A percentile compares a stretch with the other conserved stretches of the same genome.
These are phyloP conservation scores for Caenorhabditis japonica DNA, from an alignment of 2,888 invertebrate genomes.

Conservation along the genomic window DNA sequence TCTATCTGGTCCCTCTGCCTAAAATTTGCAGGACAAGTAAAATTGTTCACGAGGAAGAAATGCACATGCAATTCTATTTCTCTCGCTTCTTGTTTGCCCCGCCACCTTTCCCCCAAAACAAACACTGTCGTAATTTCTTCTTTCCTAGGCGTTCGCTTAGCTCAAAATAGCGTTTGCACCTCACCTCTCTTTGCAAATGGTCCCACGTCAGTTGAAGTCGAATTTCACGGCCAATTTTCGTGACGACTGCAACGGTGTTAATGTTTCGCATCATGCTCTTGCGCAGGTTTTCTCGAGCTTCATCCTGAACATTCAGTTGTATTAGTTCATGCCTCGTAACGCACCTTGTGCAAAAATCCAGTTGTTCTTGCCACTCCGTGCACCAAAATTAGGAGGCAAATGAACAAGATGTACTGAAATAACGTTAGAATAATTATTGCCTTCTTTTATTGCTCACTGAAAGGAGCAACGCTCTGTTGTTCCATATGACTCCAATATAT, in stretches of 20 bases:
- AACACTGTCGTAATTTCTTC: conserved; percentile 18
- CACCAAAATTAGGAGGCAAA: conserved; percentile 85
- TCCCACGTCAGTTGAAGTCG: conserved; percentile 84
- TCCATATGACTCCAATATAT: conserved; percentile 88
- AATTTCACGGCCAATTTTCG: conserved; percentile 79
- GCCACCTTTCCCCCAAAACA: conserved; percentile 8
- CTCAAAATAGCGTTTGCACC: too few species aligned
- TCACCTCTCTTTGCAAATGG: conserved; percentile 81
- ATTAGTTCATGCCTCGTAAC: too few species aligned
- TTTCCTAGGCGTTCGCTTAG: too few species aligned
- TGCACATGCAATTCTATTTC: too few species aligned
- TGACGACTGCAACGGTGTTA: conserved; percentile 81
- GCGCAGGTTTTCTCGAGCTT: conserved; percentile 80
- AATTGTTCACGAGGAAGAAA: too few species aligned
- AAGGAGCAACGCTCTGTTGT: conserved; percentile 86
- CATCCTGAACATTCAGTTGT: conserved; percentile 53
- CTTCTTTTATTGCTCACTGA: conserved; percentile 81
- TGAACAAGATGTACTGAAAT: conserved; percentile 85
- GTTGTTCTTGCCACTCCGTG: conserved; percentile 86
- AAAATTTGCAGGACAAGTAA: too few species aligned
- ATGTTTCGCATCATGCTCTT: conserved; percentile 84
- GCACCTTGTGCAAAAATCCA: conserved; percentile 85
- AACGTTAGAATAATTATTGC: neutral
- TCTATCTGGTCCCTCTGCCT: too few species aligned
- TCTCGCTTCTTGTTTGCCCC: conserved; percentile 12